A percentile compares a stretch with the other conserved stretches of the same genome.
Conservation (phyloP, 2,888 invertebrate species). For the Agriotes lineatus region DNA sequence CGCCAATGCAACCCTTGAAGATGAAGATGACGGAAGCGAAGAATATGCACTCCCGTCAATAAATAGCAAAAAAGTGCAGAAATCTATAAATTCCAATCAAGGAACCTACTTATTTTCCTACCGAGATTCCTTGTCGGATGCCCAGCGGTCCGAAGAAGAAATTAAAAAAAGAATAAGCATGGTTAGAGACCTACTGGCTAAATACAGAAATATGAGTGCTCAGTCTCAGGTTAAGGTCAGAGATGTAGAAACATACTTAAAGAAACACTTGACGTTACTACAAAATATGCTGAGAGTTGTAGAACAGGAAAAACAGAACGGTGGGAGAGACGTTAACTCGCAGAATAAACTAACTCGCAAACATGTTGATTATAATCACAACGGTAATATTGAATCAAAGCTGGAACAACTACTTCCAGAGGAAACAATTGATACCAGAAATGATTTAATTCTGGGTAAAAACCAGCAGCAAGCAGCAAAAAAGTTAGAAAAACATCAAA, state of each 20-base stretch:
- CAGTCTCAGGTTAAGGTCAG: constrained; percentile 59
- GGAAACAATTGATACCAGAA: neutral
- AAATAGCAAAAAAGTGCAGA: constrained; percentile 31
- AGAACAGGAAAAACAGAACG: neutral
- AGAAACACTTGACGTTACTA: constrained; percentile 58
- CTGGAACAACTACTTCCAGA: neutral
- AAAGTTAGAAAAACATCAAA: neutral
- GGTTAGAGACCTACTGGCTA: constrained; percentile 56
- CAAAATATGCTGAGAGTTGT: constrained; percentile 24
- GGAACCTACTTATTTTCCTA: constrained; percentile 48
- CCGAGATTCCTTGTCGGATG: neutral
- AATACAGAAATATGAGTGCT: constrained; percentile 58
- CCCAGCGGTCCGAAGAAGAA: constrained; percentile 23
- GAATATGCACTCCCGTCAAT: constrained; percentile 50
- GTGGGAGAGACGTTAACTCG: neutral
- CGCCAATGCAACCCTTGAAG: neutral
- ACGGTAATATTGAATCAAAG: no score
- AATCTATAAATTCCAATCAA: constrained; percentile 42
- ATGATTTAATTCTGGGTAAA: neutral
- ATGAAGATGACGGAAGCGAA: constrained; percentile 37
- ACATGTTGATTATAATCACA: no score
- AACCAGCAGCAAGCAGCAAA: neutral
- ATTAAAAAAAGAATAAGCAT: constrained; percentile 46
- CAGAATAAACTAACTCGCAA: no score
- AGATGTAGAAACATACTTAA: constrained; percentile 61